phyloP scores from a whole-genome alignment of 2,888 invertebrate species.

The Drosophila aldrichi region DNA sequence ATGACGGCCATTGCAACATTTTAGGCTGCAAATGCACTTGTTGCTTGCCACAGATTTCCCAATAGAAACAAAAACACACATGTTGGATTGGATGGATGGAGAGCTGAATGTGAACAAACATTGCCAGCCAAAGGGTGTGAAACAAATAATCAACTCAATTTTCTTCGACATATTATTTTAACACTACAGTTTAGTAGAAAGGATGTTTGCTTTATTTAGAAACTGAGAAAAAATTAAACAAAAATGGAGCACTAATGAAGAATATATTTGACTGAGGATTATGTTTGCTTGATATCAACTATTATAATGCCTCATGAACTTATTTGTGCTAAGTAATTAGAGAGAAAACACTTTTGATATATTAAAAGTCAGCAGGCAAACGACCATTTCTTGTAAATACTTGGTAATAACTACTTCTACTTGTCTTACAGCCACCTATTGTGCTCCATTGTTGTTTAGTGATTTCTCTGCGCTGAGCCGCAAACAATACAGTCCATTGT shows the following conservation, averaged over 20 bases:
- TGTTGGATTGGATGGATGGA: slow-evolving; percentile 42
- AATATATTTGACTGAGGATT: too few species aligned
- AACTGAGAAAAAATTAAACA: neutral
- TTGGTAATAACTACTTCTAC: slow-evolving; percentile 4
- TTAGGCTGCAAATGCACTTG: slow-evolving; percentile 63
- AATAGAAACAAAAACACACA: slow-evolving; percentile 20
- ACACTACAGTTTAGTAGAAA: neutral
- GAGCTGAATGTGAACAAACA: slow-evolving; percentile 47
- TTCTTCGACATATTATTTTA: slow-evolving; percentile 6
- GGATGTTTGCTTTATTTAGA: neutral
- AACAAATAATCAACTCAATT: slow-evolving; percentile 23
- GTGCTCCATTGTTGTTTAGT: slow-evolving; percentile 40
- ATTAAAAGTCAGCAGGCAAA: neutral
- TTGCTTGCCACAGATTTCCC: slow-evolving; percentile 60
- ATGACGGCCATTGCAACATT: slow-evolving; percentile 63
- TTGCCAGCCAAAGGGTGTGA: slow-evolving; percentile 21
- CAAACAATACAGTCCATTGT: slow-evolving; percentile 68
- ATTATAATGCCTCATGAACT: too few species aligned
- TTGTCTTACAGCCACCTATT: neutral
- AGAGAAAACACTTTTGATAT: neutral
- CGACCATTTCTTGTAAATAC: neutral
- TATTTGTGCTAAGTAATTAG: neutral
- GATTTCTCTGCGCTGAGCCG: slow-evolving; percentile 20
- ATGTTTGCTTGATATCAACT: too few species aligned
- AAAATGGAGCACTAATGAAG: neutral